Evolutionary conservation across 2,113 vertebrate species (phyloP), one percentile per base, ranked within the genome.

Genomic region (Lipotes vexillifer): DNA sequence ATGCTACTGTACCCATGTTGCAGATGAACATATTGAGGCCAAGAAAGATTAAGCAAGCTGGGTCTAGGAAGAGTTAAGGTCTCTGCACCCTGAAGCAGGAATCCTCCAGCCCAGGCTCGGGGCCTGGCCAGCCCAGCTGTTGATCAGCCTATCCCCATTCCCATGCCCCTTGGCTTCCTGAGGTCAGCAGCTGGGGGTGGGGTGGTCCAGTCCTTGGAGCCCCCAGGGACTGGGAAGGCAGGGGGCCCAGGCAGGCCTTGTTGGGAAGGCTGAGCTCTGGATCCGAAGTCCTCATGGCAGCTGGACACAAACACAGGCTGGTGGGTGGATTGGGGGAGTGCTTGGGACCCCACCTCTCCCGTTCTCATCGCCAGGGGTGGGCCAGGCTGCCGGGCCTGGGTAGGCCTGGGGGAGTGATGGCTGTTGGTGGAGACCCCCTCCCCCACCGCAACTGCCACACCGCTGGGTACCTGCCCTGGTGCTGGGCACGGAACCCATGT

Each of bases 281-380:
- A 90, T 97, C 91, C 77, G 7, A 38, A 94, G 88, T 97, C 98
- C 88, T 96, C 98, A 96, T 98, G 98, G 98, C 98, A 99, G 99
- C 98, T 97, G 74, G 96, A 98, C 96, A 98, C 98, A 98, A 99
- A 99, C 98, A 99, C 88, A 98, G 98, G 97, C 98, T 98, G 96
- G 98, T 87, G 97, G 98, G 95, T 12, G 87, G 96, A 59, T 23
- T 88, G 87, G 82, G 94, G 78, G 55, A 93, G 66, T 86, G 61
- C 46, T 77, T 41, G 66, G 92, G 97, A 97, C 88, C 94, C 84
- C 6, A 44, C 93, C 95, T 93, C 87, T 92, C 49, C 77, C 86
- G 66, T 94, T 94, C 41, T 90, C 46, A 33, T 77, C 49, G 20
- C 88, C n/a, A 80, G 41, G 41, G 52, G 7, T 78, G 75, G 74